Base-by-base conservation (phyloP, 1,140 invertebrate species). In the Zaprionus ornatus region DNA sequence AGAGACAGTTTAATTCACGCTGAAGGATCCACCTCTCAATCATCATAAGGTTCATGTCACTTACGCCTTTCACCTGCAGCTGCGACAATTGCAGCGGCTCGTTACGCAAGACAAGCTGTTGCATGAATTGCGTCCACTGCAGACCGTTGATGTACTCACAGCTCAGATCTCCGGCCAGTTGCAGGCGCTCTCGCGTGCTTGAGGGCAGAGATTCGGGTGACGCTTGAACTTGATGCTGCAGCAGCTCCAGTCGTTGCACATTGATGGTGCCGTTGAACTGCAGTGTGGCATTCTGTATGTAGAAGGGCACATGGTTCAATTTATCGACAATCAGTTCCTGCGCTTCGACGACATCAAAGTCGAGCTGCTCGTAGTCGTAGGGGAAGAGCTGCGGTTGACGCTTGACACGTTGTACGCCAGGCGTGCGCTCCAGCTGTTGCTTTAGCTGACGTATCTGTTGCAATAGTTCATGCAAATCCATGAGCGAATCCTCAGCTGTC, bases 1-100 rank as follows among this genome's bases (percentile, higher is more conserved):
- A 23, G 0, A 12, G 29, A 17, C 9, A 32, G 9, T 50, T 63
- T 23, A 48, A 50, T 50, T 45, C 29, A 29, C 29, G 10, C 9
- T 29, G 10, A 10, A 32, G 19, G 10, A 57, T 9, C 4, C 4
- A 19, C 15, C 9, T n/a, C 27, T 17, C 17, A 9, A 27, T 21
- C 42, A 17, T 2, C 17, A 21, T 17, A 6, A 5, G 10, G 0
- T 5, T 21, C 19, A 4, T 19, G 5, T 17, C 10, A 91, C 91
- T 93, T 92, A 94, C 94, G 48, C 93, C 94, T 48, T 91, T 59
- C 21, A 94, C 91, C 52, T 72, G 74, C 1, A 93, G 70, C 32
- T 91, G 69, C n/a, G 90, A 71, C 3, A 94, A 80, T 27, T 82
- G 69, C 21, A 91, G 65, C 4, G 86, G 71, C 40, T 90, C 63